Conservation (phyloP, 1,140 invertebrate genomes). For the Acromyrmex charruanus region DNA sequence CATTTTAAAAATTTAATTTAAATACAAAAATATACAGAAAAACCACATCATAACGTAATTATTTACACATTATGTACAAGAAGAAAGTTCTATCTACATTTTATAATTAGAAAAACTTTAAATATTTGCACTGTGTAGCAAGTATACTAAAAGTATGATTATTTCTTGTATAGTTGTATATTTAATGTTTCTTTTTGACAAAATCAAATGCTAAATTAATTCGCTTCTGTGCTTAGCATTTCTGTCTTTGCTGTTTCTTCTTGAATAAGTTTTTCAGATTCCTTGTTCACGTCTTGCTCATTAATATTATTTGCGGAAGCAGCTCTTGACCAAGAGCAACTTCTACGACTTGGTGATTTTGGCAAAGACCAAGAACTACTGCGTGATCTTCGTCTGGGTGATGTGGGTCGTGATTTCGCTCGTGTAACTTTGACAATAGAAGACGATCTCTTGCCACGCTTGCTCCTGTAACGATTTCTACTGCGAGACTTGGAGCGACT, state of each 20-base stretch:
- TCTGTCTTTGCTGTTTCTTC: slow-evolving; percentile 17
- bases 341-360: slow-evolving; percentile 80
- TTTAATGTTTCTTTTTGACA: not conserved
- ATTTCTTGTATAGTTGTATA: not conserved
- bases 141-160: not conserved
- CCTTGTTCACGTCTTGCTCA: slow-evolving; percentile 48
- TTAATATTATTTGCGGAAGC: slow-evolving; percentile 60
- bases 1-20: not conserved
- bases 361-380: slow-evolving; percentile 84
- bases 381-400: slow-evolving; percentile 77
- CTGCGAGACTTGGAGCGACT: slow-evolving; percentile 68
- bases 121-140: not conserved
- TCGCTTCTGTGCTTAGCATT: not conserved
- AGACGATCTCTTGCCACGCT: slow-evolving; percentile 45
- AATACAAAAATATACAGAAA: slow-evolving; percentile 22
- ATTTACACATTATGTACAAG: slow-evolving; percentile 33
- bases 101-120: not conserved
- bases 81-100: not conserved
- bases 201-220: not conserved
- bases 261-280: not conserved
- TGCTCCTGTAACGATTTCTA: slow-evolving; percentile 67
- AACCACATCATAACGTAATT: not conserved
- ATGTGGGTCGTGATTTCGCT: slow-evolving; percentile 76
- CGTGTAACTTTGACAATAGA: slow-evolving; percentile 78
- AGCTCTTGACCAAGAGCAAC: slow-evolving; percentile 83